Conservation (phyloP, 2,888 invertebrate genomes). For the Lapara coniferarum region DNA sequence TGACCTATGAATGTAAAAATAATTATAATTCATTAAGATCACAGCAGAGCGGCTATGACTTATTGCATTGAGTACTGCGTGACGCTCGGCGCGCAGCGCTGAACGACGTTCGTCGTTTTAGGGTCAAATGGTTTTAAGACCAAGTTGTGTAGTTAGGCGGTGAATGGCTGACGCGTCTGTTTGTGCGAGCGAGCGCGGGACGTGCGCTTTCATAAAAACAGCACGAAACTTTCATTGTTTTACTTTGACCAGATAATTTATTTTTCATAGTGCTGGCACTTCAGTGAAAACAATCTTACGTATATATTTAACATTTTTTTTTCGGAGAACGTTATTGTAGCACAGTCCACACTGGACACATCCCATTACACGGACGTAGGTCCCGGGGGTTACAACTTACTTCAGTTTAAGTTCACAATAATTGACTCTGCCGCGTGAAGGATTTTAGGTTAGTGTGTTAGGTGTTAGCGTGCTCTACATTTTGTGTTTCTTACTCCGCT, state of each 20-base stretch:
- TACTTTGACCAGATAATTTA: background rate
- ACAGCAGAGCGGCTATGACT: background rate
- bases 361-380: background rate
- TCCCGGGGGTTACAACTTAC: background rate
- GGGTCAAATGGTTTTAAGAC: background rate
- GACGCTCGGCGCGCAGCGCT: no score
- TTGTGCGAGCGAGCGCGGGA: background rate
- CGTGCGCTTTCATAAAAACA: slow-evolving; percentile 5
- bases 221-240: slow-evolving; percentile 10
- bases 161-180: background rate
- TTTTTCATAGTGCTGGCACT: background rate
- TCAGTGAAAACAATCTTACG: background rate
- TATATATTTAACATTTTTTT: background rate
- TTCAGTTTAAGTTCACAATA: background rate
- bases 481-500: no score
- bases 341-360: background rate
- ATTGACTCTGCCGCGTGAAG: background rate
- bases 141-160: background rate
- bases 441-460: no score
- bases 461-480: no score
- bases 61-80: no score
- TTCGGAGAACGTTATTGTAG: background rate
- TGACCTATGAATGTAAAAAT: background rate
- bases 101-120: background rate
- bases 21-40: background rate